These are phyloP conservation scores for Electrophaes corylata DNA, from an alignment of 2,888 invertebrate genomes.

Conservation along the genomic window DNA sequence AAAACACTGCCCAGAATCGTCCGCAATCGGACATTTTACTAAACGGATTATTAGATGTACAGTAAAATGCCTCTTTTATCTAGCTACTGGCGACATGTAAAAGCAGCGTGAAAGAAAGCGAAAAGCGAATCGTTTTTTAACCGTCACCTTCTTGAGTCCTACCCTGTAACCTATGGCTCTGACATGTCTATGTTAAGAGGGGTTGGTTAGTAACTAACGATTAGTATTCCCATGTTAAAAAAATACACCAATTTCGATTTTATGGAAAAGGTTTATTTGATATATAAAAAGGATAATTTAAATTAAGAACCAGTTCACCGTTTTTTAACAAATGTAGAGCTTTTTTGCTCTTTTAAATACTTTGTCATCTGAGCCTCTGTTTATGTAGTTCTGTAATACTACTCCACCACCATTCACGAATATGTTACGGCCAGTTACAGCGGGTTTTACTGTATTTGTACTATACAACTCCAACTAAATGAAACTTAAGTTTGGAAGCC, in stretches of 20 bases:
- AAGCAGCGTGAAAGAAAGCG: conserved; percentile 38
- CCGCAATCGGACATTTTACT: not conserved
- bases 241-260: conserved; percentile 82
- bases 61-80: conserved; percentile 27
- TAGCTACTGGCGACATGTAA: conserved; percentile 21
- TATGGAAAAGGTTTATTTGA: conserved; percentile 82
- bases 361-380: conserved; percentile 43
- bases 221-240: conserved; percentile 84
- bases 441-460: conserved; percentile 56
- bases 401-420: conserved; percentile 68
- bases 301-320: conserved; percentile 80
- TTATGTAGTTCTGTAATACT: conserved; percentile 38
- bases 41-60: not conserved
- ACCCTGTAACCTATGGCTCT: conserved; percentile 52
- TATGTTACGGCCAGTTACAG: conserved; percentile 71
- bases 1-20: not conserved
- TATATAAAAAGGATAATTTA: conserved; percentile 76
- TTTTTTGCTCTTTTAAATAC: conserved; percentile 36
- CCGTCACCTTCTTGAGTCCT: conserved; percentile 66
- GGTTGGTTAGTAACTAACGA: conserved; percentile 73
- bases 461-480: conserved; percentile 60
- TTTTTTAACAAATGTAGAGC: conserved; percentile 53
- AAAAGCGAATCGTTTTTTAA: conserved; percentile 55
- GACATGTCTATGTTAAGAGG: conserved; percentile 29
- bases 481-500: conserved; percentile 58